Conservation (phyloP, 1,140 invertebrate genomes). For the Paralvinella palmiformis region DNA sequence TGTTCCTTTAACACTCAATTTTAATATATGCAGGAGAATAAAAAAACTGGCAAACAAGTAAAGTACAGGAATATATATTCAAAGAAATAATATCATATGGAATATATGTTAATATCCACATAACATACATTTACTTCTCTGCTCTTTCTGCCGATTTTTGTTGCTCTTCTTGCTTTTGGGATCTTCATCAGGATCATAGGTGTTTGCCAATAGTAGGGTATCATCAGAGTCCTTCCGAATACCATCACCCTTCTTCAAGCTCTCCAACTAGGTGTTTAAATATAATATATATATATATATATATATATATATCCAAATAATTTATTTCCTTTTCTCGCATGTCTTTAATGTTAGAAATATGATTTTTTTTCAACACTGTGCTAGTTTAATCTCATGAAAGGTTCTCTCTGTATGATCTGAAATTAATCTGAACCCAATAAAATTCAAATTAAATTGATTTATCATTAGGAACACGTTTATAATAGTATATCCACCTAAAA, state of each 20-base stretch:
- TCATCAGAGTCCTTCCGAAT: conserved; percentile 38
- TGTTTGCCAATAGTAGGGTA: conserved; percentile 36
- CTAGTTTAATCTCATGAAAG: no score
- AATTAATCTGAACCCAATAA: no score
- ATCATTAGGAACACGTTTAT: no score
- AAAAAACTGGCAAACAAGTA: neutral
- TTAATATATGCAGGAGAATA: neutral
- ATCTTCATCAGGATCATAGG: conserved; percentile 38
- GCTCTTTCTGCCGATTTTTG: conserved; percentile 34
- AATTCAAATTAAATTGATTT: no score
- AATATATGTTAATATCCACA: neutral
- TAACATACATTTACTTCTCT: neutral
- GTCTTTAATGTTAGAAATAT: no score
- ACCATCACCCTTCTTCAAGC: conserved; percentile 36
- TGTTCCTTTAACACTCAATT: neutral
- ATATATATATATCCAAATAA: no score
- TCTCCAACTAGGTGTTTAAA: conserved; percentile 29
- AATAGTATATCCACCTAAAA: no score
- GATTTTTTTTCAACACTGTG: no score
- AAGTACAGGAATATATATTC: neutral
- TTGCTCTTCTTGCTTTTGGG: conserved; percentile 43
- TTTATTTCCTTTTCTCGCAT: no score
- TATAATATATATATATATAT: neutral
- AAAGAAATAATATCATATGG: neutral
- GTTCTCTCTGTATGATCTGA: no score